These are phyloP conservation scores for Oryzias dopingdopingensis DNA, from an alignment of 2,797 vertebrate genomes.

Conservation along the genomic window DNA sequence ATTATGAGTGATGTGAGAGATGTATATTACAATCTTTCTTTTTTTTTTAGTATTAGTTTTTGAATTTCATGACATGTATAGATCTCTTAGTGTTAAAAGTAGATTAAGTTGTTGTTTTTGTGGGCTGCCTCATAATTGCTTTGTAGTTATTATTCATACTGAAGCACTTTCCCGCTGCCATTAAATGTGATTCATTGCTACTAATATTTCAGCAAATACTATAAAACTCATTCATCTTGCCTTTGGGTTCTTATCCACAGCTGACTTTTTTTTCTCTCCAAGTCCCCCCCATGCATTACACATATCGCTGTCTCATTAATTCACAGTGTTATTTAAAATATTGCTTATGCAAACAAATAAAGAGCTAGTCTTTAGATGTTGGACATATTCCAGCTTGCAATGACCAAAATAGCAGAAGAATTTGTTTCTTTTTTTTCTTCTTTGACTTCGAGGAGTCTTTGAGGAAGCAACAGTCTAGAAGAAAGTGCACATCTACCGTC, in stretches of 20 bases:
- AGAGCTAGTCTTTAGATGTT: conserved; percentile 32
- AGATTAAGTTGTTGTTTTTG: conserved; percentile 62
- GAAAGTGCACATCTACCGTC: conserved; percentile 2
- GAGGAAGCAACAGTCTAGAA: conserved; percentile 10
- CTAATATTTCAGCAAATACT: conserved; percentile 60
- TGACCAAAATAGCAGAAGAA: conserved; percentile 18
- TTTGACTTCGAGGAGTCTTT: conserved; percentile 25
- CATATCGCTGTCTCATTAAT: conserved; percentile 59
- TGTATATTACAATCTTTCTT: conserved; percentile 2
- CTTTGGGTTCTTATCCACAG: conserved; percentile 32
- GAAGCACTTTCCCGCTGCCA: conserved; percentile 51
- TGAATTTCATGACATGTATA: conserved; percentile 36
- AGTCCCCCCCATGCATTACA: conserved; percentile 33
- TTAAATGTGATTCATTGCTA: conserved; percentile 66
- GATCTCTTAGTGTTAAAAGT: conserved; percentile 45
- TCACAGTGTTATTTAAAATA: conserved; percentile 48
- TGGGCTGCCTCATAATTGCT: conserved; percentile 59
- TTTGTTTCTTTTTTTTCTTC: conserved; percentile 32
- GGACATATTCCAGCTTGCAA: conserved; percentile 31
- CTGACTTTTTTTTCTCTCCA: neutral
- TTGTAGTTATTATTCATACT: conserved; percentile 64
- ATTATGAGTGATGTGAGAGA: neutral
- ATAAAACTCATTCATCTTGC: conserved; percentile 64
- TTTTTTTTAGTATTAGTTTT: conserved; percentile 17
- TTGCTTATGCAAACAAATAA: conserved; percentile 53